Percentiles rank a stretch among this genome's conserved stretches.
These are phyloP conservation scores for Lissonota sp. DNA, from an alignment of 2,888 invertebrate species.

Conservation along the genomic window DNA sequence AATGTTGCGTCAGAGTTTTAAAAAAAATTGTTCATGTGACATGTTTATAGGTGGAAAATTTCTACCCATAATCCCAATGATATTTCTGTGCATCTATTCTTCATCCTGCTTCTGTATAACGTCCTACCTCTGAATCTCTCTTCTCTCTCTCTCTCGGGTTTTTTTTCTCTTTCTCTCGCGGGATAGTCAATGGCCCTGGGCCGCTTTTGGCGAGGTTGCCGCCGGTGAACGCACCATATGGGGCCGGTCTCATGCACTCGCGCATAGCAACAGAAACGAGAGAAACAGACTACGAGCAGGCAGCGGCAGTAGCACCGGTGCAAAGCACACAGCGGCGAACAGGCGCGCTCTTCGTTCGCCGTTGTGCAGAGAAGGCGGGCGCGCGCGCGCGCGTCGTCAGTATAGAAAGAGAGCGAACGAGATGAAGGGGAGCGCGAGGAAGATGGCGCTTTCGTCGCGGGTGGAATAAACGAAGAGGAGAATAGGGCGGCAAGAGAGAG, in stretches of 20 bases:
- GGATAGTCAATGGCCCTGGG: slow-evolving; percentile 70
- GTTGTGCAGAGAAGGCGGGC: slow-evolving; percentile 83
- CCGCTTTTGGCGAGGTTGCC: slow-evolving; percentile 73
- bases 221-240: slow-evolving; percentile 75
- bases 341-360: slow-evolving; percentile 61
- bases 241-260: slow-evolving; percentile 78
- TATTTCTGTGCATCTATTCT: slow-evolving; percentile 30
- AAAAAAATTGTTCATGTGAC: too few relatives aligned
- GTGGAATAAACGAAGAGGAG: slow-evolving; percentile 47
- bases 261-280: slow-evolving; percentile 80
- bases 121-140: slow-evolving; percentile 85
- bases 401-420: slow-evolving; percentile 66
- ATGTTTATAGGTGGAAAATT: too few relatives aligned
- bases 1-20: too few relatives aligned
- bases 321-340: slow-evolving; percentile 55
- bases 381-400: slow-evolving; percentile 68
- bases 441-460: slow-evolving; percentile 66
- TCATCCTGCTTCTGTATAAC: neutral
- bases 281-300: slow-evolving; percentile 69
- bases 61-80: slow-evolving; percentile 19
- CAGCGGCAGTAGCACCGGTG: slow-evolving; percentile 44
- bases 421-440: slow-evolving; percentile 51
- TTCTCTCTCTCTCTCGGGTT: slow-evolving; percentile 81
- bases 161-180: slow-evolving; percentile 44
- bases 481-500: slow-evolving; percentile 20